Conservation (phyloP, 2,797 vertebrate species). For the Eulemur coronatus region DNA sequence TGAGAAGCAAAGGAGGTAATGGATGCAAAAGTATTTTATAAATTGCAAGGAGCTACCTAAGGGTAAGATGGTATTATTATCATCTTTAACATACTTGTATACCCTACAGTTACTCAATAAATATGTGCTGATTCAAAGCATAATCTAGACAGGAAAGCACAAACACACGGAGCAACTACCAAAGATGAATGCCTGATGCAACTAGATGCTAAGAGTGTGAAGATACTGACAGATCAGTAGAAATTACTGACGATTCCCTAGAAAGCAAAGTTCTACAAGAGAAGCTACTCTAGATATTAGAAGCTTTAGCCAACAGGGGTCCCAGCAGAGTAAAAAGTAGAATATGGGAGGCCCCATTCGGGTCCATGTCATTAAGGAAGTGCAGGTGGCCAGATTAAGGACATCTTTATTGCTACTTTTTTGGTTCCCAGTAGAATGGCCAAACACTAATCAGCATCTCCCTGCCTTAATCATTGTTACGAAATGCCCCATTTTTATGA, state of each 20-base stretch:
- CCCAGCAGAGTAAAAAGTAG: not conserved
- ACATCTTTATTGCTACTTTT: not conserved
- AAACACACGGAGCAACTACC: not conserved
- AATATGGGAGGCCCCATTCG: too few species aligned
- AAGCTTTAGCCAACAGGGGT: not conserved
- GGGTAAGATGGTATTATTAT: not conserved
- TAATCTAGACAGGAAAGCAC: not conserved
- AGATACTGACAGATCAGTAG: not conserved
- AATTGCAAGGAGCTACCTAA: not conserved
- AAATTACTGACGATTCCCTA: not conserved
- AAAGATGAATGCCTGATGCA: not conserved
- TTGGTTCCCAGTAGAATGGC: not conserved
- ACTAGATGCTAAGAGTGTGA: not conserved
- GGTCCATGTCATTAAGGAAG: not conserved
- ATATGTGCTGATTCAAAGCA: not conserved
- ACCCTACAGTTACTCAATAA: not conserved
- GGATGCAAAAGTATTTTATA: not conserved
- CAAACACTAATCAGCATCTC: not conserved
- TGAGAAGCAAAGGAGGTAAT: not conserved
- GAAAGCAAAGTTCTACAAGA: not conserved
- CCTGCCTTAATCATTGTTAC: not conserved
- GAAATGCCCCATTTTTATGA: not conserved
- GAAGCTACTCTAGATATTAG: not conserved
- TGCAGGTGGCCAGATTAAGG: not conserved
- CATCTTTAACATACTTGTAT: not conserved